These are phyloP conservation scores for Myocastor coypus DNA, from an alignment of 2,113 vertebrate genomes.

Conservation along the genomic window DNA sequence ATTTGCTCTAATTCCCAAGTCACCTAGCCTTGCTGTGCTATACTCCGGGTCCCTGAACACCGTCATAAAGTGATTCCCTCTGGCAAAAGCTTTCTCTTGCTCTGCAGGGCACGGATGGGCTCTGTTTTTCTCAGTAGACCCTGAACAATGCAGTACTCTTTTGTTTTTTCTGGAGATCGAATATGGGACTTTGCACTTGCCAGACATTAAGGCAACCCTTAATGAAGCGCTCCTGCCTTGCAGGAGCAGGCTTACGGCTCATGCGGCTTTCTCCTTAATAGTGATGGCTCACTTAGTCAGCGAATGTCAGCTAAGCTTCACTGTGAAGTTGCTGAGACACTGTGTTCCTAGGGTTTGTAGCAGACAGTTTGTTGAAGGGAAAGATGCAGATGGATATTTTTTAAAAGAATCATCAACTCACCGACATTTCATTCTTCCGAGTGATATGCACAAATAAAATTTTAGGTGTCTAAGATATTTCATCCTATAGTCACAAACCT, in stretches of 20 bases:
- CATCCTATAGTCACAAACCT: neutral
- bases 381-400: neutral
- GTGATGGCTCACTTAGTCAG: neutral
- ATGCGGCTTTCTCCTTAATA: neutral
- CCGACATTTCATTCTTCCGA: neutral
- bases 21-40: neutral
- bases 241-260: neutral
- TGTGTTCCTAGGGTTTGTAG: neutral
- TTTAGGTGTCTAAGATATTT: neutral
- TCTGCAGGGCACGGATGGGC: neutral
- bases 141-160: neutral
- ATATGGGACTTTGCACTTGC: too few species aligned
- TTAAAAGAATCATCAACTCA: neutral
- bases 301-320: neutral
- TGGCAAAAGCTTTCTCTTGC: constrained; percentile 3
- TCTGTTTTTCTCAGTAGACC: constrained; percentile 7
- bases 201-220: too few species aligned
- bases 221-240: neutral
- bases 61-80: neutral
- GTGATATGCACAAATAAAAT: constrained; percentile 9
- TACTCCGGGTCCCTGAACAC: neutral
- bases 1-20: neutral
- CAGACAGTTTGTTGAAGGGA: neutral
- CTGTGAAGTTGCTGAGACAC: neutral
- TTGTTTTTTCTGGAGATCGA: too few species aligned